Conservation (phyloP, 30 jellyfish, hydroid and myxozoan genomes). For the Aurelia sp. region DNA sequence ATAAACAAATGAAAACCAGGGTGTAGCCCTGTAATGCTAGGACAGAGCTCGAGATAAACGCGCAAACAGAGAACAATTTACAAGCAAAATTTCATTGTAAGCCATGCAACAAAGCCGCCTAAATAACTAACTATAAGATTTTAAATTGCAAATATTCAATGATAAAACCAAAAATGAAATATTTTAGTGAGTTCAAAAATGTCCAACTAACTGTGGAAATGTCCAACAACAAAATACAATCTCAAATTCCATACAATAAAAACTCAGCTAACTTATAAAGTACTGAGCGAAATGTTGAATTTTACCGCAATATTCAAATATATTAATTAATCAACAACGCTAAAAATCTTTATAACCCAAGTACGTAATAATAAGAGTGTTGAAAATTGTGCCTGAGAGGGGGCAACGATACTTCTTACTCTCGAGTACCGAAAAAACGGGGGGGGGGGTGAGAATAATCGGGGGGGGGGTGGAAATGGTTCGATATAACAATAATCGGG, state of each 20-base stretch:
- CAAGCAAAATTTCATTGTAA: too few species aligned
- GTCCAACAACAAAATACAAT: not conserved
- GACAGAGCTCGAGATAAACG: too few species aligned
- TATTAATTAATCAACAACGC: constrained; percentile 13
- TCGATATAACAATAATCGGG: too few species aligned
- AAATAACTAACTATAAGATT: constrained; percentile 15
- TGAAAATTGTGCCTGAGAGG: too few species aligned
- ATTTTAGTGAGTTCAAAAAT: constrained; percentile 5
- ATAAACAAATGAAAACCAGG: too few species aligned
- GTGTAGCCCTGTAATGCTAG: too few species aligned
- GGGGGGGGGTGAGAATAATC: too few species aligned
- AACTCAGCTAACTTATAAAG: constrained; percentile 40
- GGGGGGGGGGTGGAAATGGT: too few species aligned
- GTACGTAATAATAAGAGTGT: not conserved
- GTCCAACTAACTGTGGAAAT: constrained; percentile 4
- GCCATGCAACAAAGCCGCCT: too few species aligned
- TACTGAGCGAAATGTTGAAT: constrained; percentile 36
- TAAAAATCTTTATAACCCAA: not conserved
- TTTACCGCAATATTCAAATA: not conserved
- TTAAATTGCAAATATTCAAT: not conserved
- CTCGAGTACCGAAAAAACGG: too few species aligned
- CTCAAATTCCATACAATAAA: constrained; percentile 21
- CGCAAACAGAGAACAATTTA: too few species aligned
- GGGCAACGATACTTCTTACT: too few species aligned
- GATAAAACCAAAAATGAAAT: constrained; percentile 2